Percentiles rank a stretch among this genome's conserved stretches.
Conservation (phyloP, 2,888 invertebrate species). For the Ethmia dodecea region DNA sequence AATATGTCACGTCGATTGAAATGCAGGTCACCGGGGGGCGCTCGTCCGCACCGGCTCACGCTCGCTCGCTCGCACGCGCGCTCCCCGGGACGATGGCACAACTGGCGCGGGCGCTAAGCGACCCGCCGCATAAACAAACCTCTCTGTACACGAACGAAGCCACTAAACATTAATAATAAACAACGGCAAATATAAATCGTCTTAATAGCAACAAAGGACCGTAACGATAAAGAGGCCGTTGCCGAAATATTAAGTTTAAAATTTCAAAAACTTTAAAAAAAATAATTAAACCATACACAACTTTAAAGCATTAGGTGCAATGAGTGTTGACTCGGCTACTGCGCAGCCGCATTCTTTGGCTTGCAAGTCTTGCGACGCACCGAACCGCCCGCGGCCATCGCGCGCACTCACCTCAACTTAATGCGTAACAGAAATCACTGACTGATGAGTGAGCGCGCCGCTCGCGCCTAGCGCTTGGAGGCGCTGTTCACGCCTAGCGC, state of each 20-base stretch:
- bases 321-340: conserved; percentile 68
- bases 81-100: conserved; percentile 53
- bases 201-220: conserved; percentile 62
- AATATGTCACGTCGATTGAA: conserved; percentile 58
- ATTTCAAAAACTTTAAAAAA: conserved; percentile 24
- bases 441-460: no score
- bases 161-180: conserved; percentile 57
- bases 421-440: conserved; percentile 23
- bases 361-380: conserved; percentile 41
- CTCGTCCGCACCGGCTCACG: conserved; percentile 9
- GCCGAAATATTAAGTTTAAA: conserved; percentile 50
- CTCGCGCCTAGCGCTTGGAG: no score
- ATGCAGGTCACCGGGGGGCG: conserved; percentile 34
- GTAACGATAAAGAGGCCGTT: conserved; percentile 50
- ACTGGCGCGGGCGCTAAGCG: conserved; percentile 53
- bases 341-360: conserved; percentile 58
- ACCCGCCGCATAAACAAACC: conserved; percentile 45
- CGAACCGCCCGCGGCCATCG: conserved; percentile 25
- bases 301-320: conserved; percentile 69
- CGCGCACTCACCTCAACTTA: conserved; percentile 35
- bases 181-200: conserved; percentile 66
- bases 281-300: conserved; percentile 39
- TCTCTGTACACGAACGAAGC: conserved; percentile 54
- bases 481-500: no score
- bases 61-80: conserved; percentile 5